A percentile compares a stretch with the other conserved stretches of the same genome.
These are phyloP conservation scores for Heteronetta atricapilla DNA, from an alignment of 2,113 vertebrate species.

Conservation along the genomic window DNA sequence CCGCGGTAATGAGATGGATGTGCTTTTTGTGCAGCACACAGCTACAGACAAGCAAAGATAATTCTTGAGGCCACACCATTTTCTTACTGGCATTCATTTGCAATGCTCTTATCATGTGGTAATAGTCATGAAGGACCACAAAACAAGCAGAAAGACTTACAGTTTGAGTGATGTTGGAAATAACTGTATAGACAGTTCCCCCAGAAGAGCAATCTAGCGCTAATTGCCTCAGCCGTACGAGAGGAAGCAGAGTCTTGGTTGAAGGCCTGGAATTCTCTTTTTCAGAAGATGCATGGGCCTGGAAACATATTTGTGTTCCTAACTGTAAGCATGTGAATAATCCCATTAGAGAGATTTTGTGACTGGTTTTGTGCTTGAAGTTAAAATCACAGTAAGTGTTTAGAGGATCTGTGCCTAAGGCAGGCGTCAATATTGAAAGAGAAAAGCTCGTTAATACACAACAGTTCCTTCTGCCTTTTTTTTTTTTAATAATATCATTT, in stretches of 20 bases:
- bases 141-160: neutral
- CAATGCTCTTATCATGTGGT: neutral
- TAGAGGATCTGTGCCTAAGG: slow-evolving; percentile 20
- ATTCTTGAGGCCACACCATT: neutral
- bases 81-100: neutral
- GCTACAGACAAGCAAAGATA: neutral
- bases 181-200: neutral
- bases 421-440: neutral
- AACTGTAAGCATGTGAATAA: slow-evolving; percentile 33
- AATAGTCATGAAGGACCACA: neutral
- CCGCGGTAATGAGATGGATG: neutral
- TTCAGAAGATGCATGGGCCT: neutral
- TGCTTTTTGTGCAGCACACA: neutral
- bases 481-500: neutral
- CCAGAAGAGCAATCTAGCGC: neutral
- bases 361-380: slow-evolving; percentile 13
- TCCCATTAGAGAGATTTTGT: slow-evolving; percentile 21
- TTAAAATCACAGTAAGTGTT: neutral
- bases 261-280: slow-evolving; percentile 9
- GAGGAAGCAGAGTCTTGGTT: neutral
- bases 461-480: neutral
- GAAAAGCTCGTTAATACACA: neutral
- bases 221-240: neutral
- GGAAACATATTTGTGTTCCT: slow-evolving; percentile 25
- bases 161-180: neutral